Evolutionary conservation across 2,888 invertebrate genomes (phyloP).

Genomic region (Parnassius glacialis): DNA sequence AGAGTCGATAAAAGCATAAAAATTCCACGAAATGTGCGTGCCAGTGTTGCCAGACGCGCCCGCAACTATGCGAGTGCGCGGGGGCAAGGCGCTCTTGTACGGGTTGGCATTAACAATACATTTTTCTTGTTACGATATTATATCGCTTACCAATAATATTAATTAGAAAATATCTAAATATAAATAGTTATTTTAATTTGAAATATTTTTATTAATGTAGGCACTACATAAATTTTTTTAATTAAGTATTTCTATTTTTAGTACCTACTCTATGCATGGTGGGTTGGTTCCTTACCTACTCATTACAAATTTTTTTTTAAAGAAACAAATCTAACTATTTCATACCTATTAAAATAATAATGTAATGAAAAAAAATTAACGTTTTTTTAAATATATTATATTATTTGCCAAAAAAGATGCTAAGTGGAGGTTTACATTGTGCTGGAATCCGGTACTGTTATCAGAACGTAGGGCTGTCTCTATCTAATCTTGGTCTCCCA

Average conservation of each 20-base stretch:
- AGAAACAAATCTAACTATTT: too few relatives aligned
- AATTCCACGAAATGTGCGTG: constrained; percentile 57
- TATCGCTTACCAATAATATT: too few relatives aligned
- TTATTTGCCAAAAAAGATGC: not conserved
- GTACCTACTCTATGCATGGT: not conserved
- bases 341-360: too few relatives aligned
- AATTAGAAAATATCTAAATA: not conserved
- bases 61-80: constrained; percentile 50
- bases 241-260: not conserved
- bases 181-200: too few relatives aligned
- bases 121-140: constrained; percentile 7
- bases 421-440: constrained; percentile 46
- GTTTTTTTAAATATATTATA: too few relatives aligned
- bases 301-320: too few relatives aligned
- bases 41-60: constrained; percentile 68
- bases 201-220: too few relatives aligned
- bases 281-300: too few relatives aligned
- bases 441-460: constrained; percentile 62
- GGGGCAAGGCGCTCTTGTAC: constrained; percentile 28
- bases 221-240: not conserved
- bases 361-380: too few relatives aligned
- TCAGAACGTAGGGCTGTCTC: constrained; percentile 64
- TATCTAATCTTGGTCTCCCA: constrained; percentile 71
- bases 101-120: constrained; percentile 15
- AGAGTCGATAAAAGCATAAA: constrained; percentile 58